Percentiles rank a stretch among this genome's conserved stretches.
Conservation (phyloP, 2,797 vertebrate genomes). For the Melanotaenia nigrans region DNA sequence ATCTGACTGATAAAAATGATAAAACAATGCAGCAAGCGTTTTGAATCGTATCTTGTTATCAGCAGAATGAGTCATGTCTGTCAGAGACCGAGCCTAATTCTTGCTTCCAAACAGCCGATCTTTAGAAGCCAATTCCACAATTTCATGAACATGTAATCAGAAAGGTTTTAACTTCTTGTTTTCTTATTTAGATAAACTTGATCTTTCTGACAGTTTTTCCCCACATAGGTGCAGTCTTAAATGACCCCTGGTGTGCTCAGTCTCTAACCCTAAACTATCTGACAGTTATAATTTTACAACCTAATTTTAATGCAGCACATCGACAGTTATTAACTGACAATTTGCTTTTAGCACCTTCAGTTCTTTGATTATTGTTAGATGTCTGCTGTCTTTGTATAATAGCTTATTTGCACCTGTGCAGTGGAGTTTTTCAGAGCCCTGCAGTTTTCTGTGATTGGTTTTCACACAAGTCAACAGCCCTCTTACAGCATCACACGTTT, state of each 20-base stretch:
- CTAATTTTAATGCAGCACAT: neutral
- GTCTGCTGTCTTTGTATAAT: conserved; percentile 11
- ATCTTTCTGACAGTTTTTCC: neutral
- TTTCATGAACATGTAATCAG: neutral
- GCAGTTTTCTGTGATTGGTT: conserved; percentile 47
- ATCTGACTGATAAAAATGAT: too few species aligned
- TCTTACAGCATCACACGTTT: conserved; percentile 12
- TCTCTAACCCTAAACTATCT: neutral
- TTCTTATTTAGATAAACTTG: neutral
- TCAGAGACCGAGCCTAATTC: neutral
- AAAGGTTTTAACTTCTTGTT: neutral
- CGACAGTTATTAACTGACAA: neutral
- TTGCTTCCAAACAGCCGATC: neutral
- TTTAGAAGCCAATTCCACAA: neutral
- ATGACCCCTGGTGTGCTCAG: too few species aligned
- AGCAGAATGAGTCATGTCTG: neutral
- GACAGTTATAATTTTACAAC: neutral
- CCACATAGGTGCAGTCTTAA: neutral
- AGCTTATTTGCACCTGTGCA: conserved; percentile 26
- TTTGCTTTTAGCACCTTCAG: conserved; percentile 2
- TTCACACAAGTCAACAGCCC: conserved; percentile 17
- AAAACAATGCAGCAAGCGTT: neutral
- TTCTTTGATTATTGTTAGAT: conserved; percentile 8
- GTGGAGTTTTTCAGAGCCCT: neutral
- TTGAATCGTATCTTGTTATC: neutral